A percentile compares a stretch with the other conserved stretches of the same genome.
Evolutionary conservation across 1,140 invertebrate species (phyloP).

Genomic region (Thereuonema tuberculata): DNA sequence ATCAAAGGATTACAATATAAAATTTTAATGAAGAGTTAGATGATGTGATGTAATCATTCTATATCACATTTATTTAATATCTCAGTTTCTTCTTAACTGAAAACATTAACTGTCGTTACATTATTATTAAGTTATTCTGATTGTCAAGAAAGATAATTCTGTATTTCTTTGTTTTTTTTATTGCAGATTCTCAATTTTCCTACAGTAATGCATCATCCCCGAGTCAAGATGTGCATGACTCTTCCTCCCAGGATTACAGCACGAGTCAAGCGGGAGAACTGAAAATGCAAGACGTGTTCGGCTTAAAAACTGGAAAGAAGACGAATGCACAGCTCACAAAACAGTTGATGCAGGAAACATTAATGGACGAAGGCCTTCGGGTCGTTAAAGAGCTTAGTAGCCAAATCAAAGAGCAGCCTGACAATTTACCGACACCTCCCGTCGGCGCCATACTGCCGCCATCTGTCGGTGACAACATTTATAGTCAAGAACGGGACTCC

Average conservation of each 20-base stretch:
- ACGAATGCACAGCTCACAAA: constrained; percentile 23
- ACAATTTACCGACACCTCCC: not conserved
- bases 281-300: constrained; percentile 7
- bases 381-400: constrained; percentile 27
- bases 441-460: too few species aligned
- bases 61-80: too few species aligned
- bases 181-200: constrained; percentile 48
- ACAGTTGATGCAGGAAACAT: constrained; percentile 29
- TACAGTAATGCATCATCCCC: constrained; percentile 59
- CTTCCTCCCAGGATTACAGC: constrained; percentile 18
- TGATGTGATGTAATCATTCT: too few species aligned
- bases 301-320: constrained; percentile 17
- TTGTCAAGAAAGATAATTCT: too few species aligned
- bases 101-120: too few species aligned
- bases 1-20: too few species aligned
- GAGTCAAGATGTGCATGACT: constrained; percentile 33
- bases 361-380: constrained; percentile 29
- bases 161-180: not conserved
- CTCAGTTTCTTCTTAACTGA: too few species aligned
- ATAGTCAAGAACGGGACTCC: not conserved
- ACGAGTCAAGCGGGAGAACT: constrained; percentile 9
- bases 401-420: constrained; percentile 16
- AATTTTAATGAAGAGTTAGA: too few species aligned
- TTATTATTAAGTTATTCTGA: too few species aligned
- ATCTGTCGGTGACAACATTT: not conserved